Evolutionary conservation across 2,113 vertebrate genomes (phyloP), one percentile per base, ranked within the genome.

Genomic region (Semnopithecus entellus): DNA sequence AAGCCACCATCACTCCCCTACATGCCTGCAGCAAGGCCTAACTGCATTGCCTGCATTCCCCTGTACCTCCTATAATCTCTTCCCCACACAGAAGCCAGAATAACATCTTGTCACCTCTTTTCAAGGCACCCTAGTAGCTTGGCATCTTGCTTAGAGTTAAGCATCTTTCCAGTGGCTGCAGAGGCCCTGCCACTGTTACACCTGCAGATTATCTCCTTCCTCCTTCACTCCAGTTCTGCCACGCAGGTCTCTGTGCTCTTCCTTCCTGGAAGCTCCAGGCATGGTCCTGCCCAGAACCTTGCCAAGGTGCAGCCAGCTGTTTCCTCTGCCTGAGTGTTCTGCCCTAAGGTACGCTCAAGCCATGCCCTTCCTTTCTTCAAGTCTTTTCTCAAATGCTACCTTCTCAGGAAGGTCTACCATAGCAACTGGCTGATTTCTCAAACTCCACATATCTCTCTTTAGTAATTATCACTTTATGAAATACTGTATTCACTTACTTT

Each of bases 1-100:
- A 17, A 73, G 11, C 22, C 9, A 45, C 35, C 22, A 2, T 16
- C 0, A 1, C 14, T 73, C 8, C 23, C 8, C 78, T 5, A 2
- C 2, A 2, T 0, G 3, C 18, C 11, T 52, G 16, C 40, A 17
- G 11, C 16, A 48, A 27, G 17, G 18, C 30, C 64, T 64, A 12
- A 17, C 16, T 13, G 32, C 17, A 75, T 48, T 12, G 35, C 40
- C 48, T 30, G 11, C 9, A 4, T 5, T 5, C 22, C 4, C 12
- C 12, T 61, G 52, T 43, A 30, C 27, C 8, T 35, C 9, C 40
- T 35, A 1, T 6, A 25, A 5, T 72, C 88, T 86, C 8, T 38
- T n/a, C 3, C 22, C 43, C 35, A 48, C 14, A 1, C 9, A 4
- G 6, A 80, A 32, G 7, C 83, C 27, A 40, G 52, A 43, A 8